Base-by-base conservation (phyloP, 1,140 invertebrate genomes). In the Anagrus nilaparvatae region DNA sequence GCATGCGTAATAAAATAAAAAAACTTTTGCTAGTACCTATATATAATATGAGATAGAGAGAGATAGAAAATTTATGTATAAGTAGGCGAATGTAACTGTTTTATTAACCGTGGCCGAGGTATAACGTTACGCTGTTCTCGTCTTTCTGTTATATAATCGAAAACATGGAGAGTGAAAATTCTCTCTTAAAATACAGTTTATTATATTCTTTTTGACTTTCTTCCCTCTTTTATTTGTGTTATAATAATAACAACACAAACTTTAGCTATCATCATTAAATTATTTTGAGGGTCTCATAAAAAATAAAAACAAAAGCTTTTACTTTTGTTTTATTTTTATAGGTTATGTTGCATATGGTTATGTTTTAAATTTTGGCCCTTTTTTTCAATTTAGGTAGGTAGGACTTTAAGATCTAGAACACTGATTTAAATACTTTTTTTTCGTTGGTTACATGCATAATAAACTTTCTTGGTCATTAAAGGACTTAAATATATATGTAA, bases 161-260 rank as follows among this genome's bases (percentile, higher is more conserved):
- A 61, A 61, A 61, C 61, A 61, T 56, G 43, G 61, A 63, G 60
- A 63, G 61, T 63, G 61, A 61, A 63, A 61, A 63, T 63, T 33
- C 31, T 46, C 16, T 20, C 55, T 55, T 50, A 50, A 47, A 58
- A 61, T 58, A 48, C 51, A 57, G 56, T 55, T 54, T 60, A 60
- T 58, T 49, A 51, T 50, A 48, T 48, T 48, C 24, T 34, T 43
- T 33, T 31, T 31, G 20, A 19, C 28, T 38, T 49, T 32, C 24
- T 25, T n/a, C n/a, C n/a, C n/a, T n/a, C n/a, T n/a, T n/a, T n/a
- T n/a, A n/a, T n/a, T n/a, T n/a, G n/a, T n/a, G n/a, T n/a, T n/a
- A n/a, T n/a, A n/a, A n/a, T n/a, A n/a, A n/a, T n/a, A n/a, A n/a
- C n/a, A n/a, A n/a, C n/a, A n/a, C n/a, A n/a, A n/a, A n/a, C n/a